phyloP scores from a whole-genome alignment of 2,797 vertebrate genomes.

The Syncerus caffer region DNA sequence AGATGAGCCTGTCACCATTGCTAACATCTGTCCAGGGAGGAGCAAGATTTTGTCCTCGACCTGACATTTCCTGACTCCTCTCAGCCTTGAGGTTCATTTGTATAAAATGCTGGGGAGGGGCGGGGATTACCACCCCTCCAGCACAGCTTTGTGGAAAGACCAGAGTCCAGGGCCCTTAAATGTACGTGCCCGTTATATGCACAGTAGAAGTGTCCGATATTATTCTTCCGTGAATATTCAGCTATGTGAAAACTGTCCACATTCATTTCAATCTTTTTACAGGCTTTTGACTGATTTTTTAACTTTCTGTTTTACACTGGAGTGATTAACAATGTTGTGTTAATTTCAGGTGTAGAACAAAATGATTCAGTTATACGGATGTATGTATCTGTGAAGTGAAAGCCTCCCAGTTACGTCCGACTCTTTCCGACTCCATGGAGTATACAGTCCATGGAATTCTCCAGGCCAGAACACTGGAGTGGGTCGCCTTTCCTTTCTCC shows the following conservation, averaged over 20 bases:
- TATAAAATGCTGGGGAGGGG: background rate
- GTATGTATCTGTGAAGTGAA: background rate
- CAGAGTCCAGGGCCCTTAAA: too few relatives aligned
- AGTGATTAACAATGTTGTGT: background rate
- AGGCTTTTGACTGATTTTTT: background rate
- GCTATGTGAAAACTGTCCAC: background rate
- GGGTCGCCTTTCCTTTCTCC: background rate
- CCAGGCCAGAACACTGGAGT: background rate
- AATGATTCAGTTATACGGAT: background rate
- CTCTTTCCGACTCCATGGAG: background rate
- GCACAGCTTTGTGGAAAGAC: background rate
- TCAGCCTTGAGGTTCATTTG: background rate
- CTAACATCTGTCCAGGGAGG: background rate
- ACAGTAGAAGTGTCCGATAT: too few relatives aligned
- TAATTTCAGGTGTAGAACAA: background rate
- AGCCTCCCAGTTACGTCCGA: fast-evolving
- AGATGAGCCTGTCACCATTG: background rate
- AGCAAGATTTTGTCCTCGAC: background rate
- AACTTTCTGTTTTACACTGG: background rate
- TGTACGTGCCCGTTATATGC: fast-evolving
- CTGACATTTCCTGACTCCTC: background rate
- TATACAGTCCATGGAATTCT: background rate
- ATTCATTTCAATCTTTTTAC: background rate
- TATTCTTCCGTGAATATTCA: background rate
- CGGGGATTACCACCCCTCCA: background rate